Conservation (phyloP, 1,140 invertebrate species). For the Diplogasteroides magnus region DNA sequence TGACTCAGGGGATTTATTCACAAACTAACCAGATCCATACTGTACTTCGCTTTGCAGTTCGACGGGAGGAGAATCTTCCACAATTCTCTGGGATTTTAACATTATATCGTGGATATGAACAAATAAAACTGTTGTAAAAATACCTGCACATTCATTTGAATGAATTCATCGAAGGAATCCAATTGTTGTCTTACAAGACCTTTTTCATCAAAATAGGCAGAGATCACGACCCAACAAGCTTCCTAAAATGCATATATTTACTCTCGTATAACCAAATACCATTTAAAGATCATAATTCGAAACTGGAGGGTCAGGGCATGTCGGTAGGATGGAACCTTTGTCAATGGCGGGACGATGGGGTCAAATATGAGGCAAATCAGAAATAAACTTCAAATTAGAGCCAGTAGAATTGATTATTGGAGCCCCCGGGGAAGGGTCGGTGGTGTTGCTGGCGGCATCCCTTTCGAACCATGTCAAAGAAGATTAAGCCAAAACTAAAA, state of each 20-base stretch:
- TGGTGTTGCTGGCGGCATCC: background rate
- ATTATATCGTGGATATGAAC: background rate
- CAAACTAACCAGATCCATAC: slow-evolving; percentile 63
- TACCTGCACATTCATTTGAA: slow-evolving; percentile 93
- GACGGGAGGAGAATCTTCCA: slow-evolving; percentile 94
- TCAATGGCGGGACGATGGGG: too few relatives aligned
- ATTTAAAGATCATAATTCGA: slow-evolving; percentile 1
- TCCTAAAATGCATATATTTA: slow-evolving; percentile 98
- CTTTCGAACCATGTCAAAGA: background rate
- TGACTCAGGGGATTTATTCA: background rate
- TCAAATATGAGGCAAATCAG: too few relatives aligned
- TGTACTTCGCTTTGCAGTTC: slow-evolving; percentile 95
- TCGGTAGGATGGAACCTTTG: too few relatives aligned
- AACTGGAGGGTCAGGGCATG: too few relatives aligned
- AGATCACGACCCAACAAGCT: slow-evolving; percentile 99
- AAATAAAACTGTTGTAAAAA: background rate
- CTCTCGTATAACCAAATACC: slow-evolving; percentile 73
- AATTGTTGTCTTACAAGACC: slow-evolving; percentile 94
- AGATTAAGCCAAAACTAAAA: background rate
- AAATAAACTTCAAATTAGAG: too few relatives aligned
- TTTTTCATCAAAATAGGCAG: slow-evolving; percentile 98
- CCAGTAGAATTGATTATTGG: too few relatives aligned
- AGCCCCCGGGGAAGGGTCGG: too few relatives aligned
- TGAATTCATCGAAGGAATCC: slow-evolving; percentile 98
- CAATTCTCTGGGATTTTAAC: slow-evolving; percentile 67